Evolutionary conservation across 2,797 vertebrate species (phyloP), one percentile per base, ranked within the genome.

Genomic region (Ptychadena robeensis): DNA sequence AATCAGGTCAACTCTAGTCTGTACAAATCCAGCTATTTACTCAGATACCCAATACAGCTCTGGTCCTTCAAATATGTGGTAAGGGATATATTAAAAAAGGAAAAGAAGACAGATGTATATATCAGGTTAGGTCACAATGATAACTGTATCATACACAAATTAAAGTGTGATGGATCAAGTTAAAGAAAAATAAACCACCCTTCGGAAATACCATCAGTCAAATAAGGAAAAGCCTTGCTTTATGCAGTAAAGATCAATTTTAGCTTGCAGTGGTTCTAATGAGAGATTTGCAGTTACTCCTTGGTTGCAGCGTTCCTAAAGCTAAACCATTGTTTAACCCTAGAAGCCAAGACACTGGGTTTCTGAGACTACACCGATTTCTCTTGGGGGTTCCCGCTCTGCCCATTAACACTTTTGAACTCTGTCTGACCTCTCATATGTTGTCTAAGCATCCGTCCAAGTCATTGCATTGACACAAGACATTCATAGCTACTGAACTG

Each of bases 1-100:
- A 53, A 57, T 31, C 18, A 59, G 10, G 57, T 4, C 57, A 61
- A 25, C 3, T 28, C 9, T 28, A 61, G 59, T 27, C 59, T 61
- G 59, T 61, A 61, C n/a, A 61, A 61, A 61, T 61, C 25, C 11
- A 61, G 28, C 59, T n/a, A 69, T 14, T 34, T n/a, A 35, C n/a
- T 34, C 67, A 69, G 35, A 35, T 34, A 35, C 28, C 59, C 9
- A 25, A 61, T 69, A 69, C 22, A n/a, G 85, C n/a, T 10, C 27
- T 61, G 59, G 28, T 9, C 59, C n/a, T 28, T 61, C 59, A 61
- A 53, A 6, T 11, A 11, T 61, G 25, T 61, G 59, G 25, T 59
- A 10, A 27, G 57, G 22, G 27, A 61, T 61, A 61, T 61, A 12
- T 4, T 2, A 61, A 61, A 28, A 12, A 61, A 27, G n/a, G n/a